Evolutionary conservation across 37 sponge, comb jelly and placozoan genomes (phyloP).

Genomic region (Corticium candelabrum): DNA sequence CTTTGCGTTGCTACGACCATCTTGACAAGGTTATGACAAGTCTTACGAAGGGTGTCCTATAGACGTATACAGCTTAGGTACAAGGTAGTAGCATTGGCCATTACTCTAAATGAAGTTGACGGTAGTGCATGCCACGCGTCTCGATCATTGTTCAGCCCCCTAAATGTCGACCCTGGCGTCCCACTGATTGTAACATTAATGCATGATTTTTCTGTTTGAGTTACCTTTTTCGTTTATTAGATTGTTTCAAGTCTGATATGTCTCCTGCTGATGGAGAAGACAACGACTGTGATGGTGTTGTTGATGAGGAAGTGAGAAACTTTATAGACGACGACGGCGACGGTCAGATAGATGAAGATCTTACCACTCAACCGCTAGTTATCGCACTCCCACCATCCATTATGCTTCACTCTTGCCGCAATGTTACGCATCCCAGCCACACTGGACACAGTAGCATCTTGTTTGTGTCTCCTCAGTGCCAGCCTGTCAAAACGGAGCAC

Average conservation of each 20-base stretch:
- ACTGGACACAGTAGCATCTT: background rate
- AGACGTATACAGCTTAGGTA: too few species aligned
- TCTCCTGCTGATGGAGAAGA: background rate
- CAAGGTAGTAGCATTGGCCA: too few species aligned
- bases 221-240: background rate
- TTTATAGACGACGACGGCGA: conserved; percentile 5
- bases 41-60: too few species aligned
- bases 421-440: background rate
- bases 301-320: background rate
- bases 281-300: background rate
- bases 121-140: too few species aligned
- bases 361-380: background rate
- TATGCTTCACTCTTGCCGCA: background rate
- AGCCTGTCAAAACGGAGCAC: background rate
- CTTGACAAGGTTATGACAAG: too few species aligned
- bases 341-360: background rate
- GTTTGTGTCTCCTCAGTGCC: background rate
- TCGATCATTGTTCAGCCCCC: too few species aligned
- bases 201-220: too few species aligned
- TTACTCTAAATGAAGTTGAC: too few species aligned
- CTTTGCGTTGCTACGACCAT: too few species aligned
- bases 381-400: too few species aligned
- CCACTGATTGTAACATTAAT: too few species aligned
- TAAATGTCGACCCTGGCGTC: too few species aligned
- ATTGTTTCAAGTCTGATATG: background rate